Evolutionary conservation across 2,797 vertebrate species (phyloP), one percentile per base, ranked within the genome.

Genomic region (Danio aesculapii): DNA sequence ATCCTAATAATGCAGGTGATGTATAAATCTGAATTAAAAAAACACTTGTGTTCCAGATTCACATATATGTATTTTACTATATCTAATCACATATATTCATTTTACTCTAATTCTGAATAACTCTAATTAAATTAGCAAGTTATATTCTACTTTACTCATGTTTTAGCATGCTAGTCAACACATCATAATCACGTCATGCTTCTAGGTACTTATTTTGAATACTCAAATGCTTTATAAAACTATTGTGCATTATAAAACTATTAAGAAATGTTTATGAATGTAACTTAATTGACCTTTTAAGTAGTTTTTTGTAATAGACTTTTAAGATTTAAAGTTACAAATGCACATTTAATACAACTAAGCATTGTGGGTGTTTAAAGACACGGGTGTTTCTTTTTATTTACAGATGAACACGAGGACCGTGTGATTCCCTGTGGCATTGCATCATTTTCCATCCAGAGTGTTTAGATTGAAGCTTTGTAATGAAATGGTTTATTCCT

Each of bases 391-490:
- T 69, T 69, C 52, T 73, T 13, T 74, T 47, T 61, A 49, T 74
- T 57, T 46, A 74, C 72, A 61, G 72, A 61, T 62, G 21, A 74
- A 30, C 14, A 43, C 19, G 39, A 57, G 19, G 57, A 47, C 8
- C 8, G 8, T 13, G 10, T 10, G 44, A 49, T 59, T 61, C 16
- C 14, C 4, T n/a, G 9, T 47, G 44, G 19, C 6, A 19, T 43
- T 52, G 46, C 30, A 52, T 79, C 2, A 21, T 44, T 43, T 62
- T 43, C n/a, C 6, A 19, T 19, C 44, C 5, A 49, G 5, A 9
- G 16, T 69, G 63, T 75, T 53, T 70, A 12, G 44, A 14, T 47
- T 73, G 17, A 17, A 49, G 43, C 21, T 61, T 59, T 49, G 41
- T 12, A 9, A 7, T 47, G 2, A 68, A 77, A 39, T 57, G 6